Evolutionary conservation across 1,140 invertebrate species (phyloP), one percentile per base, ranked within the genome.

Genomic region (Ostrea denselamellosa): DNA sequence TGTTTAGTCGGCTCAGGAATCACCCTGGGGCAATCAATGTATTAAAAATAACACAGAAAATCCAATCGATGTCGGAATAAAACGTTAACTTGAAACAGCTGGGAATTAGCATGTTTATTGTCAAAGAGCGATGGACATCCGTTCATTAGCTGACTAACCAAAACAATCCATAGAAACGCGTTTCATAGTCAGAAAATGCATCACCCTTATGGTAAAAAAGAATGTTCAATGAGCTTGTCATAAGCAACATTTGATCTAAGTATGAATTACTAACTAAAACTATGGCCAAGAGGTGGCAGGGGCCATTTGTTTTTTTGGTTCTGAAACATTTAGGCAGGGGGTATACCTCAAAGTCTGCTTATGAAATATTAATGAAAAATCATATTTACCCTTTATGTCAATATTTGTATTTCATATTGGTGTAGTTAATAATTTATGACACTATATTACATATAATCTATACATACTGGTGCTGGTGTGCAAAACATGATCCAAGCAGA

Each of bases 31-130:
- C 25, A 77, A 28, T 25, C 68, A 77, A 34, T 14, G 28, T 14
- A 77, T 28, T 28, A 12, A 77, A 77, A 77, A 28, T 77, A 77
- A 77, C 68, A 9, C 25, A 17, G 25, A 34, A 77, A 77, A 77
- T 77, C 68, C 68, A 77, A 77, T 77, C 68, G 68, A 77, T 77
- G 25, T 22, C 25, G 25, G 12, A 77, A 77, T 34, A 77, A 77
- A 77, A 25, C 8, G 25, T 28, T 14, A 77, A 12, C 68, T 25
- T 25, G 28, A 77, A 77, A 77, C 68, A 77, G 68, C 25, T 77
- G 8, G 8, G 68, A 28, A 77, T 28, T 77, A 25, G 25, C 5
- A 28, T 77, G 68, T 77, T 77, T 77, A 25, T 34, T 28, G 68
- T 28, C 22, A 34, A 77, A 14, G 68, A 34, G 9, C 28, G 17